Base-by-base conservation (phyloP, 2,113 vertebrate species). In the Lipotes vexillifer region DNA sequence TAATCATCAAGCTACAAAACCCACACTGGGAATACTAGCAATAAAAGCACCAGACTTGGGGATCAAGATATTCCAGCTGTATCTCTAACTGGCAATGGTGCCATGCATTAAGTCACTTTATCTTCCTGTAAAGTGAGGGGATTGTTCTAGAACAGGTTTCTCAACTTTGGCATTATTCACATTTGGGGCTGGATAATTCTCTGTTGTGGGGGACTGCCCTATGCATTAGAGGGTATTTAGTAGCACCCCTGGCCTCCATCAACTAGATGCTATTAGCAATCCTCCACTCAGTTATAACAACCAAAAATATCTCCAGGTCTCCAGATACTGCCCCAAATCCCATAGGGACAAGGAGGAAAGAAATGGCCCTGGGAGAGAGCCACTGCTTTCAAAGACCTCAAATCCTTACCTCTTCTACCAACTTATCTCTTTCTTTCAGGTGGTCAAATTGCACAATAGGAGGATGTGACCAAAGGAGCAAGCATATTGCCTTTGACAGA, bases 1-100 rank as follows among this genome's bases (percentile, higher is more conserved):
- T 84, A 74, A 96, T 65, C 88, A 68, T 61, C 74, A 93, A 97
- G 14, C 74, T 93, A 46, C 44, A 94, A 80, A 94, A 41, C 8
- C 41, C 10, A 87, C 63, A 65, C 10, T 11, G n/a, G 21, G 27
- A 93, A 94, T 52, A 49, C 31, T 33, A 86, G 31, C 57, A 72
- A 80, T 33, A 75, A 88, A 83, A 74, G 55, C 18, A 36, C 10
- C 13, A 14, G 18, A 5, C 3, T 57, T 80, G 0, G 31, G 33
- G 23, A 57, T 83, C 74, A 84, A 80, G 55, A 14, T 44, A 36
- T 36, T 29, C 3, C 44, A 86, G 27, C 33, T 89, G 0, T 18
- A 69, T 38, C 80, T 83, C 33, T 90, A 46, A 21, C 20, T 63
- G 21, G 44, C 33, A 94, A 11, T 12, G 1, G 14, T 29, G 23